These are phyloP conservation scores for Drepanosiphum platanoidis DNA, from an alignment of 2,888 invertebrate genomes.

Conservation along the genomic window DNA sequence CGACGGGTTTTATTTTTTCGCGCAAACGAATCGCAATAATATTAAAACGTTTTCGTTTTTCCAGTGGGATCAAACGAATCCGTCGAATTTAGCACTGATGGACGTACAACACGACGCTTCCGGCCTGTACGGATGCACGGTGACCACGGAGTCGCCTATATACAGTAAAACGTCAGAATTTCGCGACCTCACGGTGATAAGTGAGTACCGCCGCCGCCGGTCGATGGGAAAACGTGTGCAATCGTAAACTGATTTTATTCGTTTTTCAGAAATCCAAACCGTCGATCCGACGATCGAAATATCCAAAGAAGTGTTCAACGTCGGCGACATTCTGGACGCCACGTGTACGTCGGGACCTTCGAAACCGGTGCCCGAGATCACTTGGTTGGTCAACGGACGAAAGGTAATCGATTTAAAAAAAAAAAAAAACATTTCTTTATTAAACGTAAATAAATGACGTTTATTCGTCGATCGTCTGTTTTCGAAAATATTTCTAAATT, in stretches of 20 bases:
- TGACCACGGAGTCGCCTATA: constrained; percentile 83
- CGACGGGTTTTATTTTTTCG: too few species aligned
- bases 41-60: background rate
- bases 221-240: background rate
- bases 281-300: constrained; percentile 78
- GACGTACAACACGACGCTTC: constrained; percentile 81
- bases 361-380: constrained; percentile 78
- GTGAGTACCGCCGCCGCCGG: constrained; percentile 71
- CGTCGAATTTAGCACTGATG: constrained; percentile 77
- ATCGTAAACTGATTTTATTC: background rate
- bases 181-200: constrained; percentile 82
- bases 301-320: constrained; percentile 74
- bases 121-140: constrained; percentile 83
- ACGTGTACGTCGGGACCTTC: constrained; percentile 81
- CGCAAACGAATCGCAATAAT: too few species aligned
- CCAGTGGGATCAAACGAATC: constrained; percentile 75
- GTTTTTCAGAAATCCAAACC: constrained; percentile 73
- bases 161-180: constrained; percentile 82
- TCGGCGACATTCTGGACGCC: constrained; percentile 77
- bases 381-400: constrained; percentile 81
- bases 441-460: too few species aligned
- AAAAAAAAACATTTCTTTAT: background rate
- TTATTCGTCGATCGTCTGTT: too few species aligned
- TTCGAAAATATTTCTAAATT: background rate
- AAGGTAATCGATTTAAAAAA: constrained; percentile 70